A percentile compares a stretch with the other conserved stretches of the same genome.
phyloP scores from a whole-genome alignment of 2,888 invertebrate genomes.

The Pedicia rivosa region DNA sequence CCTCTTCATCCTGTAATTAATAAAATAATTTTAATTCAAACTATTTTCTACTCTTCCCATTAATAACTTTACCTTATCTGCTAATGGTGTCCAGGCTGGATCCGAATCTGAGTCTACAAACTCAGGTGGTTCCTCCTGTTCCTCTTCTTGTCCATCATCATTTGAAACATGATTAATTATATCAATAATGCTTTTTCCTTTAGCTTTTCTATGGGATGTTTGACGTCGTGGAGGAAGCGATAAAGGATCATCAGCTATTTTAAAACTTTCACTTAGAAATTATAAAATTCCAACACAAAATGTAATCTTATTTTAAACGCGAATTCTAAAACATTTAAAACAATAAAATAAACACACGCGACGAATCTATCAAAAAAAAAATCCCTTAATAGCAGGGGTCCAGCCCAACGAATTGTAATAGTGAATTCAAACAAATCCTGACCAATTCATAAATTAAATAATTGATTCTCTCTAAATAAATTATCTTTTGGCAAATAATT shows the following conservation, averaged over 20 bases:
- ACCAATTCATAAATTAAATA: too few species aligned
- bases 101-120: constrained; percentile 50
- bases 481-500: too few species aligned
- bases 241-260: constrained; percentile 26
- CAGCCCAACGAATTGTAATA: too few species aligned
- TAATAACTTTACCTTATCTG: constrained; percentile 27
- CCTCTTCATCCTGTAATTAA: constrained; percentile 10
- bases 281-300: not conserved
- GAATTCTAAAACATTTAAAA: too few species aligned
- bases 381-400: too few species aligned
- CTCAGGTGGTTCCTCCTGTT: constrained; percentile 39
- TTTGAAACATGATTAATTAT: constrained; percentile 25
- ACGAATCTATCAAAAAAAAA: too few species aligned
- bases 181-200: constrained; percentile 42
- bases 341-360: too few species aligned
- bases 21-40: constrained; percentile 9
- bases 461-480: too few species aligned
- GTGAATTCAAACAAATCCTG: too few species aligned
- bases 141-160: constrained; percentile 18
- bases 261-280: constrained; percentile 9
- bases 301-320: too few species aligned
- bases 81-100: constrained; percentile 59
- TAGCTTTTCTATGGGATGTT: constrained; percentile 46
- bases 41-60: not conserved
- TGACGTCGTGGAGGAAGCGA: constrained; percentile 40